Evolutionary conservation across 2,797 vertebrate genomes (phyloP), one percentile per base, ranked within the genome.

Genomic region (Poeciliopsis gracilis): DNA sequence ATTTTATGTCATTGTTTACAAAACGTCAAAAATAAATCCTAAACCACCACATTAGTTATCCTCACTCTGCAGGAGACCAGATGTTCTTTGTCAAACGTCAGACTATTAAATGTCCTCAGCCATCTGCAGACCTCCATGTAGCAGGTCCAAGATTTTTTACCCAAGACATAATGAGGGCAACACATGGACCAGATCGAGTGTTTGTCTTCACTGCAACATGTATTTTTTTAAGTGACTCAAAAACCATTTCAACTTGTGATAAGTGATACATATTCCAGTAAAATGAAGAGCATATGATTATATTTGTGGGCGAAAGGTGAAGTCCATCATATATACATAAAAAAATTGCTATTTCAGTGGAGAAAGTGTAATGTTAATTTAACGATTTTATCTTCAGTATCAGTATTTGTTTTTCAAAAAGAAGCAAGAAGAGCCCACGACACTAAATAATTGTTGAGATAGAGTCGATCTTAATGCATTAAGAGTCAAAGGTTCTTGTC

Each of bases 111-210:
- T 79, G 66, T 73, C 53, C 55, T 78, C 66, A 25, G 78, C 45
- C 66, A 25, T 88, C 84, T 89, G 86, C 86, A 74, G 80, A 90
- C 84, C 78, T 87, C 75, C 80, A 80, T 76, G 80, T 78, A 78
- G 73, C 73, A 70, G 84, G 77, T 85, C 70, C 75, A 80, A 45
- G 78, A 82, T 78, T 75, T 46, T 75, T 10, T 69, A 57, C 47
- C 47, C 69, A 28, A 53, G 70, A 80, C 87, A 38, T 20, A 66
- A 38, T 66, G 61, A 66, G 33, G 61, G 61, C 33, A 66, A 66
- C 33, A 82, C 79, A 81, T 86, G 87, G 8, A 53, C 8, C 2
- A 53, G 8, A 53, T 53, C 2, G 1, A 23, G 20, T 53, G 80
- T 80, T 83, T 83, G 70, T 80, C 75, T 71, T 78, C 55, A 69